phyloP scores from a whole-genome alignment of 2,113 vertebrate genomes.

The Phylloscopus trochilus region DNA sequence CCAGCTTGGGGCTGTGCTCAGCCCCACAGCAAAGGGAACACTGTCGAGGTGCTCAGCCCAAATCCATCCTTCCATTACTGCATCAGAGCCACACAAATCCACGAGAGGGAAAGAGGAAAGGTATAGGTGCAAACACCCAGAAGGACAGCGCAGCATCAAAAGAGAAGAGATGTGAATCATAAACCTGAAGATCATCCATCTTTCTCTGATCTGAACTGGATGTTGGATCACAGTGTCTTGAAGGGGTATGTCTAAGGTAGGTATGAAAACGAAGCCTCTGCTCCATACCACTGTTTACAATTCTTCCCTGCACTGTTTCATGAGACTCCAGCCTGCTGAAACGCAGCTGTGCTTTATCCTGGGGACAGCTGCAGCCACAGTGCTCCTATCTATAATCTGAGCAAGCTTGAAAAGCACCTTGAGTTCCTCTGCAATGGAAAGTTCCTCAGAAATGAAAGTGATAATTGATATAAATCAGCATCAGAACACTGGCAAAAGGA shows the following conservation, averaged over 20 bases:
- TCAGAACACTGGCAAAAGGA: neutral
- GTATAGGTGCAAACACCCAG: neutral
- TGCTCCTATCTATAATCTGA: neutral
- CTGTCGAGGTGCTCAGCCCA: neutral
- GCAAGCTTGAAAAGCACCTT: conserved; percentile 60
- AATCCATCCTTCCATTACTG: neutral
- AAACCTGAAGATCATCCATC: neutral
- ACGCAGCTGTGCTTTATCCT: neutral
- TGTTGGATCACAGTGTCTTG: neutral
- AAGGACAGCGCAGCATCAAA: neutral
- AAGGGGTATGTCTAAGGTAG: neutral
- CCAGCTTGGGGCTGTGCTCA: neutral
- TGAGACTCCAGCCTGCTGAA: neutral
- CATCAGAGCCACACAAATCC: neutral
- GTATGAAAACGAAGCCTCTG: neutral
- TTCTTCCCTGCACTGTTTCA: neutral
- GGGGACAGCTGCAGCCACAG: neutral
- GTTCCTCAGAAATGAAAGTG: neutral
- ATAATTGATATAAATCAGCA: conserved; percentile 38
- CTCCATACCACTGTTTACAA: neutral
- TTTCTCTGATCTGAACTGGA: neutral
- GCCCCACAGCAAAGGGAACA: neutral
- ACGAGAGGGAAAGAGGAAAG: fast-evolving
- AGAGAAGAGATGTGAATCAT: neutral
- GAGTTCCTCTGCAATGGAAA: neutral